Conservation (phyloP, 2,888 invertebrate species). For the Limnephilus rhombicus region DNA sequence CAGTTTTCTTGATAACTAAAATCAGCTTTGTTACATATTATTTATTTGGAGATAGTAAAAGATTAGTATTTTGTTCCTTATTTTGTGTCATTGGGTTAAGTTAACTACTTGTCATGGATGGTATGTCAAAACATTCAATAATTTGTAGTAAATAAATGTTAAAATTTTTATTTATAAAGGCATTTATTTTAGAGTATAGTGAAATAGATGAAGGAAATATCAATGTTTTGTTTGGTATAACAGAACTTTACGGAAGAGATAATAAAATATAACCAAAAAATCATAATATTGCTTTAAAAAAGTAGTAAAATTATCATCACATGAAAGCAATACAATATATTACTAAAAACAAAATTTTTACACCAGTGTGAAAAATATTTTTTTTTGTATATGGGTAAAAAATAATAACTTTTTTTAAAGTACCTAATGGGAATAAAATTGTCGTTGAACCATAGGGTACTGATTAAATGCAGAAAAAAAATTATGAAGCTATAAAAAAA, state of each 20-base stretch:
- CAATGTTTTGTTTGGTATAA: background rate
- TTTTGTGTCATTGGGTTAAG: slow-evolving; percentile 2
- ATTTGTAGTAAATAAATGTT: background rate
- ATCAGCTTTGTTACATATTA: slow-evolving; percentile 38
- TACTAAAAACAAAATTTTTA: background rate
- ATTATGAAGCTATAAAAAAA: background rate
- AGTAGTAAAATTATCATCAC: background rate
- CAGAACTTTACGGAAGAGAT: background rate
- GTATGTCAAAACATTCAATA: background rate
- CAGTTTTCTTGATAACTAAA: slow-evolving; percentile 48
- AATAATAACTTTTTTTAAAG: too few relatives aligned
- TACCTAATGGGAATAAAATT: too few relatives aligned
- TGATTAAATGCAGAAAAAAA: background rate
- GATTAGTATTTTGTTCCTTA: slow-evolving; percentile 18
- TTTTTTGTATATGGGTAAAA: too few relatives aligned
- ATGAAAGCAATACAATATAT: background rate
- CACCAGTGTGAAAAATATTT: background rate
- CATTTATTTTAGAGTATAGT: background rate
- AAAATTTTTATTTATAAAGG: background rate
- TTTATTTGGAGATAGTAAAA: slow-evolving; percentile 41
- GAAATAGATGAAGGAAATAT: background rate
- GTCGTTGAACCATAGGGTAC: background rate
- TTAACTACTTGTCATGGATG: background rate
- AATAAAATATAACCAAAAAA: background rate
- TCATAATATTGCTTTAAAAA: background rate